Base-by-base conservation (phyloP, 2,888 invertebrate species). In the Bruchidius siliquastri region DNA sequence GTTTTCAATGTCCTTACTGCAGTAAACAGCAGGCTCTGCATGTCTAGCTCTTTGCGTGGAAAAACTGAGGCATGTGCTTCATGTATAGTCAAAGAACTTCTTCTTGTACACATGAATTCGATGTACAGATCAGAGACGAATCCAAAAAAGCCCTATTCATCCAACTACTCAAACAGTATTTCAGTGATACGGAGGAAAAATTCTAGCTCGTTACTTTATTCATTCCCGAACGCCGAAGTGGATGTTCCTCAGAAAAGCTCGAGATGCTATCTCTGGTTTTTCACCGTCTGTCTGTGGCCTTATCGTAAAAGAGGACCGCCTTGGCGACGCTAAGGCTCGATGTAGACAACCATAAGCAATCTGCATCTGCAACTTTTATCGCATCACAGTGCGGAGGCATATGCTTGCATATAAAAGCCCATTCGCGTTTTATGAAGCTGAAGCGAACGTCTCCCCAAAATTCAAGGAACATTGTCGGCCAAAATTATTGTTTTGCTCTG, bases 271-370 rank as follows among this genome's bases (percentile, higher is more conserved):
- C 49, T 49, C 49, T 49, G 49, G 49, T 49, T 49, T 49, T 49
- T 49, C 49, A 13, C 3, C 49, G 49, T 49, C 49, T 13, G 49
- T 49, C 49, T 49, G 49, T 49, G 49, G 49, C 18, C 13, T 4
- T 49, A 49, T 49, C 18, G 49, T 49, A 49, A 18, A 49, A 49
- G 30, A 8, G 3, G 30, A 3, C 30, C 30, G 30, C 49, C 18
- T 49, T 8, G 49, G 18, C 1, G 49, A 18, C 49, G 49, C 49
- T 49, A 13, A 49, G 18, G 1, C 49, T 49, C 13, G 13, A 13
- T 49, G 49, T 49, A 49, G 49, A 49, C 49, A 79, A 80, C 77
- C 79, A 80, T 80, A 80, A 82, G 81, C 80, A 81, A 82, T 81
- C 81, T 77, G 80, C 76, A 79, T 72, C 72, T 74, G 13, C 26